Conservation (phyloP, 1,140 invertebrate genomes). For the Myzus persicae region DNA sequence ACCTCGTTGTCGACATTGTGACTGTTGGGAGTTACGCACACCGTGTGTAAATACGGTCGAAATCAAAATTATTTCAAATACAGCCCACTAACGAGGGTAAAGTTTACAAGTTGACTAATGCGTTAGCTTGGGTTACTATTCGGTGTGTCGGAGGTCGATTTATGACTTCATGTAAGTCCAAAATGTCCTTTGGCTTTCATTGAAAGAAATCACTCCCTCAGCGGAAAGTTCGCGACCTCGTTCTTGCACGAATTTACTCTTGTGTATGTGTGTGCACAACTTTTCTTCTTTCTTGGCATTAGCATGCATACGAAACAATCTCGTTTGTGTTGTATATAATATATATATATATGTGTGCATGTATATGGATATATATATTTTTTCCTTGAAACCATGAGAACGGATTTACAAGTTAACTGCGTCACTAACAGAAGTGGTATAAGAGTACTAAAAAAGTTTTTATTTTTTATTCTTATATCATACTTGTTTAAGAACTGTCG, state of each 20-base stretch:
- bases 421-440: constrained; percentile 39
- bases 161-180: constrained; percentile 36
- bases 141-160: constrained; percentile 32
- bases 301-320: constrained; percentile 21
- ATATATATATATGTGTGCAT: background rate
- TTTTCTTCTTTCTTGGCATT: constrained; percentile 24
- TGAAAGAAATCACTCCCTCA: constrained; percentile 16
- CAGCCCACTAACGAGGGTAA: constrained; percentile 43
- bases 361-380: background rate
- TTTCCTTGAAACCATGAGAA: background rate
- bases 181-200: constrained; percentile 16
- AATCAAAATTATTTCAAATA: constrained; percentile 24
- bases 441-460: constrained; percentile 35
- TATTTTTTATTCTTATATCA: background rate
- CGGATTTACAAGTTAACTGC: constrained; percentile 45
- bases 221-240: constrained; percentile 13
- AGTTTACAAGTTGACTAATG: constrained; percentile 52
- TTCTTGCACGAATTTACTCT: background rate
- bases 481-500: constrained; percentile 36
- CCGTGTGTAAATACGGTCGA: background rate
- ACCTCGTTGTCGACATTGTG: background rate
- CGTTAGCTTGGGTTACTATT: background rate
- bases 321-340: background rate
- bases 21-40: background rate
- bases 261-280: background rate